Percentiles rank a stretch among this genome's conserved stretches.
Evolutionary conservation across 2,888 invertebrate species (phyloP).

Genomic region (Ommatoiulus sabulosus): DNA sequence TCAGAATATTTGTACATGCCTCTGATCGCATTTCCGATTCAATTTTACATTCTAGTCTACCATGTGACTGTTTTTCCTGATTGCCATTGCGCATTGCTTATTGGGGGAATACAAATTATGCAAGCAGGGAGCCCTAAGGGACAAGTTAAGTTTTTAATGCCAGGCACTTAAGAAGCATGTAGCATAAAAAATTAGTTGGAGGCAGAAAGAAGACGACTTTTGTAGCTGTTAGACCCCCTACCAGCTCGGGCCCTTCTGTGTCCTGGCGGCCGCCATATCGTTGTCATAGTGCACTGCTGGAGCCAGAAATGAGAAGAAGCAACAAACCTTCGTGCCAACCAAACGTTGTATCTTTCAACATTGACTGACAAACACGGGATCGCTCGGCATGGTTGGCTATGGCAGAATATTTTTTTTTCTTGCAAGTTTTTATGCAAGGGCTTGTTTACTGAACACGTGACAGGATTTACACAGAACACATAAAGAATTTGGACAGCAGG

Average conservation of each 20-base stretch:
- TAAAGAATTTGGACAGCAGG: conserved; percentile 39
- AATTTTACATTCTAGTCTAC: not conserved
- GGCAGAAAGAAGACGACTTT: conserved; percentile 39
- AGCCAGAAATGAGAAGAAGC: conserved; percentile 51
- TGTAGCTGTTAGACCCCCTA: conserved; percentile 47
- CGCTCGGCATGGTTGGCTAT: not conserved
- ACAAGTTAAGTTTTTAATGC: conserved; percentile 36
- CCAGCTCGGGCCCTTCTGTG: conserved; percentile 29
- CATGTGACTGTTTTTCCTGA: not conserved
- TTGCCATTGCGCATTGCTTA: not conserved
- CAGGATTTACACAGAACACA: conserved; percentile 51
- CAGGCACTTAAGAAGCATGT: conserved; percentile 1
- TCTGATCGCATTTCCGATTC: not conserved
- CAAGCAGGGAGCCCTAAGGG: conserved; percentile 35
- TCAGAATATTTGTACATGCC: too few relatives aligned
- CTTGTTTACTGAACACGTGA: conserved; percentile 53
- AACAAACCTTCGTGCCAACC: conserved; percentile 33
- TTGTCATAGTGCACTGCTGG: conserved; percentile 51
- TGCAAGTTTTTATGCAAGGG: not conserved
- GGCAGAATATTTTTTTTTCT: conserved; percentile 15
- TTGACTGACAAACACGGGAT: conserved; percentile 33
- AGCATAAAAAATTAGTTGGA: conserved; percentile 14
- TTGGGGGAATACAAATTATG: not conserved
- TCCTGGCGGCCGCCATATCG: conserved; percentile 52
- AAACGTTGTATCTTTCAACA: conserved; percentile 16